phyloP scores from a whole-genome alignment of 1,140 invertebrate species.

The Drosophila murphyi region DNA sequence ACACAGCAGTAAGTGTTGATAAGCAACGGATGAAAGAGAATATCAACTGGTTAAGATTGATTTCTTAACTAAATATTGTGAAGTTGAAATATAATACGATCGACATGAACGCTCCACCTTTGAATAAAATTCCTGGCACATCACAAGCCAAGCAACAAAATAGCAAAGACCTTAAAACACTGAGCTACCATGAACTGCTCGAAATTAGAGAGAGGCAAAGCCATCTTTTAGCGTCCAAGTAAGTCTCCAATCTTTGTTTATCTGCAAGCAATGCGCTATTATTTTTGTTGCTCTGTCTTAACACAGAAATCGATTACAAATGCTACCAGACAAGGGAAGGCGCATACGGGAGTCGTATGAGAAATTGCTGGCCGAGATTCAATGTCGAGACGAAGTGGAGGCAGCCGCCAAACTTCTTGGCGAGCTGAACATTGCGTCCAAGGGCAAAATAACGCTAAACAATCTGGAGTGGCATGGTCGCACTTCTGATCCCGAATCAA shows the following conservation, averaged over 20 bases:
- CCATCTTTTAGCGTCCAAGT: constrained; percentile 86
- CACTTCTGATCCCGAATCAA: constrained; percentile 58
- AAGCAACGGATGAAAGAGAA: not conserved
- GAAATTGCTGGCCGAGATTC: constrained; percentile 86
- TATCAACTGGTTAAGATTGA: not conserved
- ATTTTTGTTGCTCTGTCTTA: not conserved
- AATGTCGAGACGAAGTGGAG: constrained; percentile 86
- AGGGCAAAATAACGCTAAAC: constrained; percentile 86
- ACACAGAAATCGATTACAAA: constrained; percentile 76
- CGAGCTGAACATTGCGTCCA: constrained; percentile 86
- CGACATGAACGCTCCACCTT: constrained; percentile 27
- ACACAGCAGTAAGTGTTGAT: not conserved
- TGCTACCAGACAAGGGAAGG: constrained; percentile 89
- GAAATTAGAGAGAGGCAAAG: constrained; percentile 86
- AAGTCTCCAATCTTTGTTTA: constrained; percentile 55
- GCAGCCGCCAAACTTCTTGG: constrained; percentile 86
- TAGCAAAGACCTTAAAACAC: constrained; percentile 83
- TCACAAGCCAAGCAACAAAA: constrained; percentile 54
- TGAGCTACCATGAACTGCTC: constrained; percentile 83
- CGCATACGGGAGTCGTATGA: constrained; percentile 87
- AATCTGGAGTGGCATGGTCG: constrained; percentile 89
- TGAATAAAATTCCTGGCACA: constrained; percentile 57
- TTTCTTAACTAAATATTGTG: not conserved
- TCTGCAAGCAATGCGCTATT: constrained; percentile 1
- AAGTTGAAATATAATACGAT: not conserved